Conservation (phyloP, 2,888 invertebrate genomes). For the Lissonota sp. region DNA sequence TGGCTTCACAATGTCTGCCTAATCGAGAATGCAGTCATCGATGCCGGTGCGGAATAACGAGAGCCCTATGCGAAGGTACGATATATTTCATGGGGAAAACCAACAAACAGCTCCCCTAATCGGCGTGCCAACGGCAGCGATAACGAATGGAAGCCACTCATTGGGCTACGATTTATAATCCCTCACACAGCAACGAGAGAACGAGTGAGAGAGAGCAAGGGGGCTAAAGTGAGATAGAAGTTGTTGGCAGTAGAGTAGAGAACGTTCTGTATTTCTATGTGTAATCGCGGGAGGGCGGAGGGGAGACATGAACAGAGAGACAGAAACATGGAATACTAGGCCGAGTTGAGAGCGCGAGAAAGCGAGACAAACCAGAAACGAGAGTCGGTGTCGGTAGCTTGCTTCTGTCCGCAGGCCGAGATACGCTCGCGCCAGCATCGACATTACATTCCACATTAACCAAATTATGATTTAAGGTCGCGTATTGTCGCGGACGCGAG, state of each 20-base stretch:
- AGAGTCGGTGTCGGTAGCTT: slow-evolving; percentile 62
- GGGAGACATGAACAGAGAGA: slow-evolving; percentile 26
- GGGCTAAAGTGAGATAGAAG: slow-evolving; percentile 65
- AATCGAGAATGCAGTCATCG: slow-evolving; percentile 67
- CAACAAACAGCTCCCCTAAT: slow-evolving; percentile 72
- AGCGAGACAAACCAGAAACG: slow-evolving; percentile 64
- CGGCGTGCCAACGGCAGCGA: slow-evolving; percentile 77
- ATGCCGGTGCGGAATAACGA: slow-evolving; percentile 61
- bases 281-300: slow-evolving; percentile 21
- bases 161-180: slow-evolving; percentile 82
- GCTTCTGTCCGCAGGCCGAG: slow-evolving; percentile 74
- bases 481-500: slow-evolving; percentile 75
- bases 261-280: slow-evolving; percentile 50
- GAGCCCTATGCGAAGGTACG: slow-evolving; percentile 60
- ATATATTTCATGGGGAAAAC: slow-evolving; percentile 67
- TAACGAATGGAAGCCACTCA: slow-evolving; percentile 82
- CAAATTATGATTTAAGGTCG: slow-evolving; percentile 83
- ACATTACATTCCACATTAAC: slow-evolving; percentile 83
- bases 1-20: slow-evolving; percentile 56
- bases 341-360: slow-evolving; percentile 36
- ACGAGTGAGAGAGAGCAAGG: slow-evolving; percentile 54
- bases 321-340: slow-evolving; percentile 54
- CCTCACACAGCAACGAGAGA: slow-evolving; percentile 66
- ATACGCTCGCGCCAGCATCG: slow-evolving; percentile 80
- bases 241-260: slow-evolving; percentile 44